Evolutionary conservation across 1,140 invertebrate genomes (phyloP).

Genomic region (Orussus abietinus): DNA sequence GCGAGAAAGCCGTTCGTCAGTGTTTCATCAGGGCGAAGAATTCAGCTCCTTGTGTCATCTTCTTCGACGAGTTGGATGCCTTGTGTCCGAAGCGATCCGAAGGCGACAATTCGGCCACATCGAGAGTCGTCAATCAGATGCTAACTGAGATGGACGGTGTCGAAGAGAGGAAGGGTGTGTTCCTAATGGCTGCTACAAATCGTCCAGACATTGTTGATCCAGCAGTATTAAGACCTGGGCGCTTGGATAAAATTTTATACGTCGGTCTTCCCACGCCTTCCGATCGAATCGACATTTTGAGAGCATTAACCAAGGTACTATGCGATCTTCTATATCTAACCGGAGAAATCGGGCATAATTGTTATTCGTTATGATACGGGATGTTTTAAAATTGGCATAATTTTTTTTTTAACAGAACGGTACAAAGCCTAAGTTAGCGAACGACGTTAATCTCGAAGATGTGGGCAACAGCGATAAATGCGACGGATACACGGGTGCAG

Average conservation of each 20-base stretch:
- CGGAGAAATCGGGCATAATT: too few relatives aligned
- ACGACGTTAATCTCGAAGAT: conserved; percentile 73
- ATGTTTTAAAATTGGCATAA: conserved; percentile 5
- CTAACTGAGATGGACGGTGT: conserved; percentile 99
- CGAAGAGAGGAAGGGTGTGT: conserved; percentile 84
- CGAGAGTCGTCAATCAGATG: conserved; percentile 93
- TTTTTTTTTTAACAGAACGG: conserved; percentile 59
- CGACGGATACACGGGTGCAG: conserved; percentile 86
- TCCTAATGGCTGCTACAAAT: conserved; percentile 94
- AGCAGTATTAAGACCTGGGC: conserved; percentile 89
- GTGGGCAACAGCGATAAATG: conserved; percentile 65
- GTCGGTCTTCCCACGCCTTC: conserved; percentile 80
- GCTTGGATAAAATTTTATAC: conserved; percentile 91
- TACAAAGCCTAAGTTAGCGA: conserved; percentile 67
- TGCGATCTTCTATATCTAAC: too few relatives aligned
- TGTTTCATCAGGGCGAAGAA: conserved; percentile 92
- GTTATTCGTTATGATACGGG: conserved; percentile 8
- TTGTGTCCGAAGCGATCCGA: conserved; percentile 87
- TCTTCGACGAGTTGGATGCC: conserved; percentile 99
- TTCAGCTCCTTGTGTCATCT: conserved; percentile 97
- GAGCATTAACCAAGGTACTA: conserved; percentile 82
- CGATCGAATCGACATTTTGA: conserved; percentile 86
- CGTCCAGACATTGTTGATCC: conserved; percentile 96
- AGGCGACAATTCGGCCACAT: conserved; percentile 66
- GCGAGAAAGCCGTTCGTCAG: conserved; percentile 91